phyloP scores from a whole-genome alignment of 2,113 vertebrate genomes.

The Mormoops blainvillei region DNA sequence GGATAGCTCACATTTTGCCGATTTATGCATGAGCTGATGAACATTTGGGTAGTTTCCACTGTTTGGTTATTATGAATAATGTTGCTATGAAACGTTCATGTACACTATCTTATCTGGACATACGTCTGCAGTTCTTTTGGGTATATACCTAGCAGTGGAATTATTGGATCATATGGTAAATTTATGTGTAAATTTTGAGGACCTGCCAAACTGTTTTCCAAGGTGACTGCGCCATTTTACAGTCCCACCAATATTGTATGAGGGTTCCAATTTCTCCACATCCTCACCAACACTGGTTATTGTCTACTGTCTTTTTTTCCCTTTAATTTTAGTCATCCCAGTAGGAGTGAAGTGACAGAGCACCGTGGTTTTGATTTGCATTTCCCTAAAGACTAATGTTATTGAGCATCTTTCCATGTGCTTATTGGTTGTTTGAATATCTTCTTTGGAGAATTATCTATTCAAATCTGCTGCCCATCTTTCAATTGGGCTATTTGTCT shows the following conservation, averaged over 20 bases:
- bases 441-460: conserved; percentile 3
- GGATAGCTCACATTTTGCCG: not conserved
- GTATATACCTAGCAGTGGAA: not conserved
- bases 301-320: not conserved
- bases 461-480: not conserved
- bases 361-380: not conserved
- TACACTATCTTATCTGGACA: not conserved
- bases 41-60: not conserved
- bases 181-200: not conserved
- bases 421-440: not conserved
- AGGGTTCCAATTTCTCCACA: not conserved
- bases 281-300: not conserved
- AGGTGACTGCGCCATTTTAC: not conserved
- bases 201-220: not conserved
- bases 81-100: not conserved
- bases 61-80: not conserved
- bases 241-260: not conserved
- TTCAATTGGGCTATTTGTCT: not conserved
- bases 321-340: not conserved
- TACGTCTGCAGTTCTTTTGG: not conserved
- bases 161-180: not conserved
- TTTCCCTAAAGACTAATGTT: not conserved
- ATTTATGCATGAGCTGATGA: not conserved
- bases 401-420: not conserved
- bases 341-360: not conserved